phyloP scores from a whole-genome alignment of 37 sponge, comb jelly and placozoan species.

The Ianthella basta region DNA sequence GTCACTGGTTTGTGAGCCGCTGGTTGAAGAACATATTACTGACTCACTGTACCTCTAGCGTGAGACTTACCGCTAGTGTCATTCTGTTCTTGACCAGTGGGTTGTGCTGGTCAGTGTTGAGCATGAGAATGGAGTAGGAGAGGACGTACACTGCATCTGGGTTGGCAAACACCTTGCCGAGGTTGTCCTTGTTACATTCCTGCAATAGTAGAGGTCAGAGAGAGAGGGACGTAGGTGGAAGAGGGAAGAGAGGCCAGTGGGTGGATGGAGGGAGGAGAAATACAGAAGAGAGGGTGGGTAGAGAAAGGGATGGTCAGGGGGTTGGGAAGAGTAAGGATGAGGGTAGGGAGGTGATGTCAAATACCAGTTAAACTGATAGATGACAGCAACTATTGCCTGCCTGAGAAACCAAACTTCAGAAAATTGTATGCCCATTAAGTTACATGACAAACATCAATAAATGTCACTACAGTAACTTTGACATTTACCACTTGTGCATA shows the following conservation, averaged over 20 bases:
- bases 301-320: not conserved
- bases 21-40: too few species aligned
- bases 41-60: too few species aligned
- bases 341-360: too few species aligned
- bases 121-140: constrained; percentile 92
- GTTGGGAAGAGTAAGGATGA: not conserved
- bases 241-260: not conserved
- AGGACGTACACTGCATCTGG: constrained; percentile 86
- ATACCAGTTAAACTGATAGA: too few species aligned
- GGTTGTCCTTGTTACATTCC: constrained; percentile 25
- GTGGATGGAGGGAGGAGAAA: not conserved
- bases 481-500: too few species aligned
- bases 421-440: not conserved
- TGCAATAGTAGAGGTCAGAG: not conserved
- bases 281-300: too few species aligned
- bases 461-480: too few species aligned
- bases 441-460: too few species aligned
- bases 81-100: constrained; percentile 74
- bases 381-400: not conserved
- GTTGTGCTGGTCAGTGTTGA: constrained; percentile 92
- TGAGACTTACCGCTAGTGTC: constrained; percentile 69
- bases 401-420: not conserved
- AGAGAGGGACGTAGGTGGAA: too few species aligned
- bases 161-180: constrained; percentile 78
- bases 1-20: too few species aligned